Percentiles rank a stretch among this genome's conserved stretches.
Evolutionary conservation across 1,140 invertebrate genomes (phyloP).

Genomic region (Drosophila nikananu): DNA sequence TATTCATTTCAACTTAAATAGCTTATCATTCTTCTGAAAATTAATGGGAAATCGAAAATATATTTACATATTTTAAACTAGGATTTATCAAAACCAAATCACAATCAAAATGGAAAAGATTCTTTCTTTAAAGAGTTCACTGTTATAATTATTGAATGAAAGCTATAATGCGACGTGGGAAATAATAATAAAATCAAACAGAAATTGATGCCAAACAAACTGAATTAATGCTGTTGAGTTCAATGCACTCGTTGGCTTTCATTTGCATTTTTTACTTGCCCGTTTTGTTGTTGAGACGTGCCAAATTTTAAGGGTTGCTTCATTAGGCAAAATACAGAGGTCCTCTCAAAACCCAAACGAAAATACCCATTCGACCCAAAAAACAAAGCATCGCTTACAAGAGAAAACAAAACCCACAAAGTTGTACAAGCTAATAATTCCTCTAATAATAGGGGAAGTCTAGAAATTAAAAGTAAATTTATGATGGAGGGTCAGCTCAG

Average conservation of each 20-base stretch:
- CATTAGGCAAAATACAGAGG: constrained; percentile 56
- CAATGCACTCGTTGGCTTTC: constrained; percentile 54
- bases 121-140: not conserved
- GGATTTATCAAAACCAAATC: no score
- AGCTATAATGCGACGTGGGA: constrained; percentile 28
- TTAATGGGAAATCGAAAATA: no score
- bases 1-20: no score
- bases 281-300: constrained; percentile 52
- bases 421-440: not conserved
- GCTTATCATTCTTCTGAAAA: not conserved
- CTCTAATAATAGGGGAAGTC: no score
- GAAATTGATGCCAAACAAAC: constrained; percentile 42
- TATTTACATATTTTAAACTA: no score
- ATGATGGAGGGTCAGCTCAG: no score
- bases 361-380: constrained; percentile 26
- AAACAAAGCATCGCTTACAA: constrained; percentile 8
- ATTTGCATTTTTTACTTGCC: constrained; percentile 56
- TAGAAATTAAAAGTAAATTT: no score
- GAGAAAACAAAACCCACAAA: constrained; percentile 16
- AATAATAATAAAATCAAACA: constrained; percentile 24
- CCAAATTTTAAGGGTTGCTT: constrained; percentile 82
- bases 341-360: constrained; percentile 31
- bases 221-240: constrained; percentile 47
- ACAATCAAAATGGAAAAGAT: no score
- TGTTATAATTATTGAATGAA: not conserved